These are phyloP conservation scores for Agriopis marginaria DNA, from an alignment of 2,888 invertebrate genomes.

Conservation along the genomic window DNA sequence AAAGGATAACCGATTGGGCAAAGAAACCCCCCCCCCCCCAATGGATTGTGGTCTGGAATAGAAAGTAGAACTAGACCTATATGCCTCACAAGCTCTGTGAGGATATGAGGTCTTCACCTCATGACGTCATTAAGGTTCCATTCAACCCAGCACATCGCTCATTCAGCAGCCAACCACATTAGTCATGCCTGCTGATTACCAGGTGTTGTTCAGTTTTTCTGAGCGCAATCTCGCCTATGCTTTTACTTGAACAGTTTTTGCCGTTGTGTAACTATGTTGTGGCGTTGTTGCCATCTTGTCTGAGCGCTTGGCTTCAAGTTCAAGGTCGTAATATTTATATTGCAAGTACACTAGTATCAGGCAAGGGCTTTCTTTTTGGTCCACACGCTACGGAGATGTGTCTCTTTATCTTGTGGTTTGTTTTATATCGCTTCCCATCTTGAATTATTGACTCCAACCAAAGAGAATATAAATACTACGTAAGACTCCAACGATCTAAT, in stretches of 20 bases:
- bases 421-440: no score
- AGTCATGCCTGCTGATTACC: constrained; percentile 41
- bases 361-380: constrained; percentile 2
- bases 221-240: constrained; percentile 26
- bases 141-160: constrained; percentile 47
- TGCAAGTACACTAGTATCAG: constrained; percentile 8
- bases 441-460: no score
- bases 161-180: constrained; percentile 41
- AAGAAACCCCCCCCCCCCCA: background rate
- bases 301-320: constrained; percentile 33
- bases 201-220: constrained; percentile 41
- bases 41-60: background rate
- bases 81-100: constrained; percentile 35
- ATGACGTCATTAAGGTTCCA: constrained; percentile 46
- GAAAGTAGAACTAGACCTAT: constrained; percentile 35
- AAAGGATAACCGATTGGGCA: background rate
- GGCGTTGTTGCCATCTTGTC: constrained; percentile 28
- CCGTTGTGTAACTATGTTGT: constrained; percentile 32
- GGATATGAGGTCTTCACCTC: constrained; percentile 42
- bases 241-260: constrained; percentile 42
- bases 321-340: constrained; percentile 38
- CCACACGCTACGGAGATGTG: no score
- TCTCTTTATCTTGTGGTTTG: no score
- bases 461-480: no score
- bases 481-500: no score